Evolutionary conservation across 2,113 vertebrate species (phyloP), one percentile per base, ranked within the genome.

Genomic region (Microtus pennsylvanicus): DNA sequence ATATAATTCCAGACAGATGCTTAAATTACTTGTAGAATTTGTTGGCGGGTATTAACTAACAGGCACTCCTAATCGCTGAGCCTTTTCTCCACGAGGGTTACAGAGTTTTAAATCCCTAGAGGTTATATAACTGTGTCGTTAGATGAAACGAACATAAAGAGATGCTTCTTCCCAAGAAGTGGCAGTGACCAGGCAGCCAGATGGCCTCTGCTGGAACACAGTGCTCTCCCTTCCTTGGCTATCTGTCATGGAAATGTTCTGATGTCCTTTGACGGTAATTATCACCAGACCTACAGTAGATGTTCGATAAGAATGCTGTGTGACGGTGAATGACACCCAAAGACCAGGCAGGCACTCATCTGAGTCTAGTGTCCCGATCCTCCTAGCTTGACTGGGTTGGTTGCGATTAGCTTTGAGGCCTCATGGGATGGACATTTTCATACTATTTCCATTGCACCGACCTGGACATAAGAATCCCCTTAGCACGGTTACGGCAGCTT

Each of bases 1-100:
- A 89, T 33, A 74, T 87, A 58, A 26, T 80, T 75, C 52, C 85
- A 80, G 22, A 38, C 61, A 65, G 58, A 96, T 87, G 69, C 69
- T 91, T 81, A 93, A 85, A 88, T 24, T 94, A 61, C 61, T 77
- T n/a, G 87, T 89, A 96, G 63, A 95, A 70, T 58, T 92, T 78
- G 63, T 33, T 96, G 81, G 67, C 35, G 90, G 80, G 65, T 85
- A 86, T 85, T 11, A 93, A 45, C 14, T 85, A 76, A 38, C 74
- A 42, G 45, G 10, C 12, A 24, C 42, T 45, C 42, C 21, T 76
- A 45, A 76, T 13, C 12, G 12, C 38, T 30, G 3, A 78, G 76
- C 45, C 28, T 47, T 78, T 14, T 45, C 22, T 76, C 76, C 35
- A 21, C 14, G 11, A 55, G 47, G 80, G 26, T 52, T 75, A 95